Base-by-base conservation (phyloP, 2,888 invertebrate genomes). In the Amiota communis region DNA sequence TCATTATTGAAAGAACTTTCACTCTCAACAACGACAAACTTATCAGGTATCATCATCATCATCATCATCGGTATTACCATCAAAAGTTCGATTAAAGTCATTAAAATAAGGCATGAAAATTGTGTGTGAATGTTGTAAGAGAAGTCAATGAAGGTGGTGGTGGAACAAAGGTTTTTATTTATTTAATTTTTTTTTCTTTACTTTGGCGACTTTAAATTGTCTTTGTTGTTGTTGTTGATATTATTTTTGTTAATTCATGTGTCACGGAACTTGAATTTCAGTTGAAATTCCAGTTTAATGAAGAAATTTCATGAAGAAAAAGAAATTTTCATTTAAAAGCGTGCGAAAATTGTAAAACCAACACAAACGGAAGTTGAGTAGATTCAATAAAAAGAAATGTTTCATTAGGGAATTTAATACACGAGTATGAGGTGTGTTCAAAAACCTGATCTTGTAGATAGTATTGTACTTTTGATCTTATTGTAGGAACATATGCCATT, bases 201-300 rank as follows among this genome's bases (percentile, higher is more conserved):
- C 36, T 17, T 20, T 10, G 2, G 8, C 57, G 13, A 57, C n/a
- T 15, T 57, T 56, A 56, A n/a, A 12, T 56, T 57, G 11, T 17
- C 17, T 4, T 20, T 59, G 59, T 59, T 9, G 11, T 59, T 59
- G 59, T 20, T 9, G 20, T 12, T 59, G 59, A 36, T 36, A 36
- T 6, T 6, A 36, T 59, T 59, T 8, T 59, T 15, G 59, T 17
- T 36, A 36, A 59, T 6, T 59, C 59, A 20, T 59, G 59, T 20
- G 20, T 11, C 77, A 75, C 75, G 73, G 73, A 68, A 68, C 68
- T 75, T 65, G 59, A 71, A 72, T 56, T 68, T 57, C 64, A 63
- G 77, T 82, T 76, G 64, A 72, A 71, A 74, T 78, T 81, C 84
- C 77, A 81, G 80, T 20, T 85, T 77, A 76, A 79, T 76, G 76